Conservation (phyloP, 2,888 invertebrate species). For the Mellilla xanthometata region DNA sequence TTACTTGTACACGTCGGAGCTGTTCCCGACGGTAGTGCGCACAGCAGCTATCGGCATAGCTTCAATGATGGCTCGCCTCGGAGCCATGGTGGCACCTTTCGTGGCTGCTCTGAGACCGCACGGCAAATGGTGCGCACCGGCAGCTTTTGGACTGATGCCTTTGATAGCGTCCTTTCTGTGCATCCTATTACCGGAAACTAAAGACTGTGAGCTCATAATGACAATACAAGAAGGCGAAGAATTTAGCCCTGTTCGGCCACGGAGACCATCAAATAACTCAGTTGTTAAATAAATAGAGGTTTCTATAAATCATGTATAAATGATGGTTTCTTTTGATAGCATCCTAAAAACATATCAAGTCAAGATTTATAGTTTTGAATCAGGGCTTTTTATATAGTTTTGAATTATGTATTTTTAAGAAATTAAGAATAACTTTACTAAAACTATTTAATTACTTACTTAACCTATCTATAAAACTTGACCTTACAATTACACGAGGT, state of each 20-base stretch:
- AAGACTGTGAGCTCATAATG: slow-evolving; percentile 87
- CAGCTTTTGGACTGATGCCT: slow-evolving; percentile 87
- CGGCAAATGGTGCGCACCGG: slow-evolving; percentile 85
- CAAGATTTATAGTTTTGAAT: too few species aligned
- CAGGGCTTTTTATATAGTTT: too few species aligned
- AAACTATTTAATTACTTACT: too few species aligned
- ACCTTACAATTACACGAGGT: background rate
- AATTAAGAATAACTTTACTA: too few species aligned
- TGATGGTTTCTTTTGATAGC: too few species aligned
- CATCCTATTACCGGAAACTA: slow-evolving; percentile 89
- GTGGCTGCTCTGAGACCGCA: slow-evolving; percentile 83
- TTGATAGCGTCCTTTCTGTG: slow-evolving; percentile 85
- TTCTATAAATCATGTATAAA: too few species aligned
- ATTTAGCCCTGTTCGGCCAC: slow-evolving; percentile 26
- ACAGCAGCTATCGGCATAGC: slow-evolving; percentile 92
- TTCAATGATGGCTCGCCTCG: slow-evolving; percentile 92
- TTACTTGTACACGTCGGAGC: slow-evolving; percentile 92
- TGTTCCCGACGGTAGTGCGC: slow-evolving; percentile 93
- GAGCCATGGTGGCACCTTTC: slow-evolving; percentile 92
- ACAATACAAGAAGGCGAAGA: slow-evolving; percentile 89
- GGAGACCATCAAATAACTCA: too few species aligned
- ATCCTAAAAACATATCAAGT: too few species aligned
- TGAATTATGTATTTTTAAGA: too few species aligned
- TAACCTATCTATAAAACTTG: background rate
- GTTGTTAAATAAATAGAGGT: too few species aligned